phyloP scores from a whole-genome alignment of 2,888 invertebrate species.

The Steinernema scapterisci region DNA sequence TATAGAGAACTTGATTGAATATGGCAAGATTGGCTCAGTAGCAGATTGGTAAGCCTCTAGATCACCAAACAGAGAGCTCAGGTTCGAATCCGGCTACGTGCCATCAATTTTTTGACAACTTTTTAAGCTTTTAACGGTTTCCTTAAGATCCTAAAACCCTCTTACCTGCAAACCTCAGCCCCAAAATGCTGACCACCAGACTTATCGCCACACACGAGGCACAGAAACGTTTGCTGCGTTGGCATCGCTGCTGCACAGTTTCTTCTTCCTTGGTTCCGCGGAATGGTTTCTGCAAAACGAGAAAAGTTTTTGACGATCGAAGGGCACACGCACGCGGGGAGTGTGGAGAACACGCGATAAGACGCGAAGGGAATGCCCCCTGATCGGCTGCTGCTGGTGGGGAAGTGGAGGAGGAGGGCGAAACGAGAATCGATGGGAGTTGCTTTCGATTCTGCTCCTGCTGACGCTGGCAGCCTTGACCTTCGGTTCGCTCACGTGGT shows the following conservation, averaged over 20 bases:
- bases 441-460: no score
- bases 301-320: background rate
- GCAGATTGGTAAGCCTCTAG: no score
- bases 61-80: no score
- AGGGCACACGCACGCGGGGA: background rate
- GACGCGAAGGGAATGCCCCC: constrained; percentile 13
- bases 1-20: no score
- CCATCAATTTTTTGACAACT: no score
- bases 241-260: background rate
- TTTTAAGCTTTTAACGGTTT: background rate
- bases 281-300: background rate
- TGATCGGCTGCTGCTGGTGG: no score
- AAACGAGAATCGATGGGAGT: constrained; percentile 5
- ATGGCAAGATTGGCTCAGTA: no score
- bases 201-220: constrained; percentile 40
- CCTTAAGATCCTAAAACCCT: background rate
- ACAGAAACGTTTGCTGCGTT: constrained; percentile 18
- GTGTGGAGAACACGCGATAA: background rate
- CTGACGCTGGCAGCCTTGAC: constrained; percentile 12
- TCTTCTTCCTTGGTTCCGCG: background rate
- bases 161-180: constrained; percentile 38
- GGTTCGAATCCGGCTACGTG: no score
- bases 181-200: constrained; percentile 46
- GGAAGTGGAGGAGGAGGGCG: background rate
- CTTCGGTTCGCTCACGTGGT: constrained; percentile 1